Base-by-base conservation (phyloP, 2,113 vertebrate genomes). In the Ibidorhyncha struthersii region DNA sequence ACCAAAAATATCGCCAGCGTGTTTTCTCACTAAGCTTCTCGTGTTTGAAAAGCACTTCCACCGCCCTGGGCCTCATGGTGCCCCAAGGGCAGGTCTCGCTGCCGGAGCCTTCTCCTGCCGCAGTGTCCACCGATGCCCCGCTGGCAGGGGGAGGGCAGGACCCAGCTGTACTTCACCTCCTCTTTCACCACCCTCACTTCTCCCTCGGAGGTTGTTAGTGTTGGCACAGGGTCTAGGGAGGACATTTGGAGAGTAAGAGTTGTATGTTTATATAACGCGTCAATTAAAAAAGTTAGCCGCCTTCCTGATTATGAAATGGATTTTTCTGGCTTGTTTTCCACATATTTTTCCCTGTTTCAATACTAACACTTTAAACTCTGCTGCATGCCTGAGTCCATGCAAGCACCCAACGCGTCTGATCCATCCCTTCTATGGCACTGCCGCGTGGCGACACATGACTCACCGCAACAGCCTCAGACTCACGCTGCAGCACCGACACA, bases 361-460 rank as follows among this genome's bases (percentile, higher is more conserved):
- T 18, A 62, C 22, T 30, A 85, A 90, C 53, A 38, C 29, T 30
- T 72, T 0, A 18, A 3, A 3, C 45, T 61, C 17, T 47, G 26
- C 72, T 20, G 45, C 4, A 1, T 6, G 34, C 36, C 49, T 0
- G 2, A 22, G 52, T 1, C 62, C 30, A 1, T 0, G 22, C 1
- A 8, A 41, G 71, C 81, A n/a, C 49, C 87, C 5, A 13, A 13
- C 0, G 0, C 3, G 50, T 49, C 70, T 27, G 49, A 4, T 12
- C 6, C 63, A 20, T 14, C 78, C 58, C 73, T 8, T 4, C 29
- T 11, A 5, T 0, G 27, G 74, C 40, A 19, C 22, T 40, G 89
- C 38, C 3, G 7, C 22, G 3, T 0, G 30, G 47, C 7, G 6
- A 21, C 1, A 9, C 1, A 0, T 8, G 26, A 29, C 69, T 26